These are phyloP conservation scores for Epizoanthus stellaris DNA, from an alignment of 92 coral and sea anemone genomes.

Conservation along the genomic window DNA sequence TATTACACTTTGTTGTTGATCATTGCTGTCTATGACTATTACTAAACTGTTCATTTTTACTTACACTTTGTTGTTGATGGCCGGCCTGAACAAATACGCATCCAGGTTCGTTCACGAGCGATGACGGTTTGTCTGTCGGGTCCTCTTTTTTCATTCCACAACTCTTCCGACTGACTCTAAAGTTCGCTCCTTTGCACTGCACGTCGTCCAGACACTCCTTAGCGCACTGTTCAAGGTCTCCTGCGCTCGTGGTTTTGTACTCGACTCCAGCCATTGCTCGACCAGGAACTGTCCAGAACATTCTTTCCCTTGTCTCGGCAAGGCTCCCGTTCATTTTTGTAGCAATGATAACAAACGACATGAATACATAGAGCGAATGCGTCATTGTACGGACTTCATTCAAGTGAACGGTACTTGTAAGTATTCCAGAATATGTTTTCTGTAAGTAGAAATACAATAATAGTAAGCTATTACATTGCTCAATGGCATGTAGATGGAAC, in stretches of 20 bases:
- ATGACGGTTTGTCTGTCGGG: not conserved
- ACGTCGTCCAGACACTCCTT: conserved; percentile 4
- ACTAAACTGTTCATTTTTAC: too few species aligned
- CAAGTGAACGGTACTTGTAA: too few species aligned
- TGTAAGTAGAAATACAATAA: too few species aligned
- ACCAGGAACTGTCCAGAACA: conserved; percentile 17
- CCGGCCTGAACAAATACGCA: not conserved
- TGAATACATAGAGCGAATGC: not conserved
- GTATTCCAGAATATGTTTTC: too few species aligned
- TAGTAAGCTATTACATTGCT: too few species aligned
- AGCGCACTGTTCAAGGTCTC: conserved; percentile 9
- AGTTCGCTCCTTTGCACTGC: conserved; percentile 6
- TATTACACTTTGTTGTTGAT: too few species aligned
- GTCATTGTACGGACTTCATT: not conserved
- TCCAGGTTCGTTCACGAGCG: conserved; percentile 2
- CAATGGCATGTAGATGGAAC: too few species aligned
- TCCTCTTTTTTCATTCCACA: conserved; percentile 9
- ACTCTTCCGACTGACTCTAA: not conserved
- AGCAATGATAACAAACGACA: not conserved
- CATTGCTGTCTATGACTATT: too few species aligned
- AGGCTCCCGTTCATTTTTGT: not conserved
- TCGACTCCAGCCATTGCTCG: not conserved
- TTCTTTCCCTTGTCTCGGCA: conserved; percentile 4
- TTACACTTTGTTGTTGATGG: too few species aligned
- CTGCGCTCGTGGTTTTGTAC: not conserved